A percentile compares a stretch with the other conserved stretches of the same genome.
Evolutionary conservation across 1,140 invertebrate genomes (phyloP).

Genomic region (Mactra quadrangularis): DNA sequence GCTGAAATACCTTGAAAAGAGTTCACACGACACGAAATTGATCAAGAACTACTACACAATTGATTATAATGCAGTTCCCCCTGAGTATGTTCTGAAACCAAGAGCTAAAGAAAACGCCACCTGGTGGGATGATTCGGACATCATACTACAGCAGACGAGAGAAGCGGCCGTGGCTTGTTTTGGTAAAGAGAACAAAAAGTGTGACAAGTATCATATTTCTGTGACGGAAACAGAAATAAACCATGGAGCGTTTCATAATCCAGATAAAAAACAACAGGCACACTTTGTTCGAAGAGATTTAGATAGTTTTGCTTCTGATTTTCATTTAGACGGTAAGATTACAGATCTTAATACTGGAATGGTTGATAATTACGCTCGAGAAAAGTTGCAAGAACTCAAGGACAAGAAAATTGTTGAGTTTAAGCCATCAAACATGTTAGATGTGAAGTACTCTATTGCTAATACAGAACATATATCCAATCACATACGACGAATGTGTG

Average conservation of each 20-base stretch:
- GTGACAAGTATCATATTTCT: slow-evolving; percentile 48
- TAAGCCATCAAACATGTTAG: not conserved
- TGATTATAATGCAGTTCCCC: slow-evolving; percentile 38
- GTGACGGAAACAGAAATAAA: slow-evolving; percentile 59
- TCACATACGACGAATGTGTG: slow-evolving; percentile 19
- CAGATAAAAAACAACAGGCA: not conserved
- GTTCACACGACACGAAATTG: slow-evolving; percentile 17
- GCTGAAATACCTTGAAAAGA: slow-evolving; percentile 39
- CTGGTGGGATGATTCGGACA: slow-evolving; percentile 43
- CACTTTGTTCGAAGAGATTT: slow-evolving; percentile 38
- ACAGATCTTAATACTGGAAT: slow-evolving; percentile 4
- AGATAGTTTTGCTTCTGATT: slow-evolving; percentile 12
- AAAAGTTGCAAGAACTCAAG: slow-evolving; percentile 20
- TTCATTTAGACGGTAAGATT: slow-evolving; percentile 50
- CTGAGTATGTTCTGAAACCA: slow-evolving; percentile 48
- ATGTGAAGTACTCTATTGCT: slow-evolving; percentile 24
- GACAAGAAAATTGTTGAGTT: slow-evolving; percentile 14
- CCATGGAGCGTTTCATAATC: slow-evolving; percentile 41
- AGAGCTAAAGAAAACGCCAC: slow-evolving; percentile 5
- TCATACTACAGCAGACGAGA: slow-evolving; percentile 16
- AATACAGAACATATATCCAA: not conserved
- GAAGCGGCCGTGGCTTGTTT: slow-evolving; percentile 38
- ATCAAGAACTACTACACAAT: slow-evolving; percentile 32
- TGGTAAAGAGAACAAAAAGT: not conserved
- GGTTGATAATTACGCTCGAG: slow-evolving; percentile 40